Percentiles rank a stretch among this genome's conserved stretches.
Evolutionary conservation across 2,113 vertebrate species (phyloP).

Genomic region (Chauna torquata): DNA sequence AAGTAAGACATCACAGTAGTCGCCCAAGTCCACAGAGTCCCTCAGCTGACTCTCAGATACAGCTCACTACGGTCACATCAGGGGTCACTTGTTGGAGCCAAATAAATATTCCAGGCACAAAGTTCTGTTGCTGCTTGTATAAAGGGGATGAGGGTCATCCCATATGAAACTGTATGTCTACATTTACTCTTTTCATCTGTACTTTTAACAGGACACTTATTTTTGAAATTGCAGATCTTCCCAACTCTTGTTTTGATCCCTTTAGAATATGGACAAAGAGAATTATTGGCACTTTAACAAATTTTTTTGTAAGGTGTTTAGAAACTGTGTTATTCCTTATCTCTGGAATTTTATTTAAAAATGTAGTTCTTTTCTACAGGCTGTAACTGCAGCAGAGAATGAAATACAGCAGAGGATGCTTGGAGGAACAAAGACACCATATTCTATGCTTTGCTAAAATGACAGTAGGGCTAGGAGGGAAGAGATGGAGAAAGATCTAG

Average conservation of each 20-base stretch:
- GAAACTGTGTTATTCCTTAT: not conserved
- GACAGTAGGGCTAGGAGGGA: not conserved
- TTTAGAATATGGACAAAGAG: not conserved
- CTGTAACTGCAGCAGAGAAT: not conserved
- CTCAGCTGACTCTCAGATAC: not conserved
- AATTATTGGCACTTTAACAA: not conserved
- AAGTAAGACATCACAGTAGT: not conserved
- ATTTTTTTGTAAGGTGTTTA: not conserved
- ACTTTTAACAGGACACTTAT: not conserved
- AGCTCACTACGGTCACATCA: not conserved
- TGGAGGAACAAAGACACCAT: not conserved
- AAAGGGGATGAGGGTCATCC: not conserved
- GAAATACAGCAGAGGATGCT: not conserved
- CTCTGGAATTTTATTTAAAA: not conserved
- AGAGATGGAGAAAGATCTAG: not conserved
- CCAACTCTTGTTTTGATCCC: not conserved
- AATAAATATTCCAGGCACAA: not conserved
- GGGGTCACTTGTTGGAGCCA: not conserved
- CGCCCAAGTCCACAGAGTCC: not conserved
- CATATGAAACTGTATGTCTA: not conserved
- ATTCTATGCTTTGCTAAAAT: not conserved
- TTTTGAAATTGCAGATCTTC: not conserved
- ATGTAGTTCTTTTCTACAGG: not conserved
- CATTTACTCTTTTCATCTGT: not conserved
- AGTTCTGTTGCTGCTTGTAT: not conserved